Conservation (phyloP, 1,140 invertebrate genomes). For the Popillia japonica region DNA sequence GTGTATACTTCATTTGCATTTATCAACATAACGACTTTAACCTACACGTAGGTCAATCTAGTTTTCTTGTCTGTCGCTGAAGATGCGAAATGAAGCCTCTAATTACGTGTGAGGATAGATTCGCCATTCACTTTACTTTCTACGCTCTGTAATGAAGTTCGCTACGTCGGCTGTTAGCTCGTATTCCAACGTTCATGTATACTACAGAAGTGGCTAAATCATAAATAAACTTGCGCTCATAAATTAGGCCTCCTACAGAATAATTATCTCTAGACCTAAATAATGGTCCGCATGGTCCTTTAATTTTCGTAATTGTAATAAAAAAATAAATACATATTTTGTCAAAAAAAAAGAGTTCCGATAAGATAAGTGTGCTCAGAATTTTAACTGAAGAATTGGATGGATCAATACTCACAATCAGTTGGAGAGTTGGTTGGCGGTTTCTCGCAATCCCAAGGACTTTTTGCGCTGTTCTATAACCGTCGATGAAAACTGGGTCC, state of each 20-base stretch:
- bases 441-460: too few relatives aligned
- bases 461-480: too few relatives aligned
- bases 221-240: not conserved
- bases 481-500: too few relatives aligned
- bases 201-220: not conserved
- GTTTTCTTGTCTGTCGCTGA: slow-evolving; percentile 1
- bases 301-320: too few relatives aligned
- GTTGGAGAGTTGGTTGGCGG: too few relatives aligned
- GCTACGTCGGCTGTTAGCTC: not conserved
- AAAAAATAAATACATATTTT: too few relatives aligned
- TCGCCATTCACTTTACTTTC: slow-evolving; percentile 8
- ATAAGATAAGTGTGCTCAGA: too few relatives aligned
- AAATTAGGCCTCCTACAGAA: not conserved
- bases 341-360: too few relatives aligned
- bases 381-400: too few relatives aligned
- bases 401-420: too few relatives aligned
- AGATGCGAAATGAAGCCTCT: not conserved
- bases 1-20: not conserved
- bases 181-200: not conserved
- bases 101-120: slow-evolving; percentile 1
- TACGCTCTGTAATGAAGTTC: not conserved
- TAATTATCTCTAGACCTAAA: too few relatives aligned
- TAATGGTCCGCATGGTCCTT: too few relatives aligned
- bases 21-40: not conserved
- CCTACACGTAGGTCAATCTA: not conserved